phyloP scores from a whole-genome alignment of 2,113 vertebrate species.

The Motacilla tschutschensis region DNA sequence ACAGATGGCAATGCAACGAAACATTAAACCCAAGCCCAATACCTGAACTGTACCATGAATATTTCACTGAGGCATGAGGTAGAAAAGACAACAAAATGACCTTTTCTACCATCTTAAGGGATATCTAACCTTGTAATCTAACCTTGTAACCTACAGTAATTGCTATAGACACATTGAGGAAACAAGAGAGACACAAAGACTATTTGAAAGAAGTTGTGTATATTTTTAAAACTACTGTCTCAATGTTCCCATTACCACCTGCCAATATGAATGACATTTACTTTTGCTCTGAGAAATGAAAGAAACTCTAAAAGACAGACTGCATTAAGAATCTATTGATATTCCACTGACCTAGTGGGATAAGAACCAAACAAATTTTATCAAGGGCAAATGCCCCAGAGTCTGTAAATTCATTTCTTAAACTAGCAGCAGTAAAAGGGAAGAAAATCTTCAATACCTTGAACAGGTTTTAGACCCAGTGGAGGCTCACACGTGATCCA shows the following conservation, averaged over 20 bases:
- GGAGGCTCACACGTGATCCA: background rate
- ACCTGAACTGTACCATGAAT: constrained; percentile 16
- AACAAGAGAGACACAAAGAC: background rate
- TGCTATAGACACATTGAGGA: background rate
- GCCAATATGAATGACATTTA: constrained; percentile 56
- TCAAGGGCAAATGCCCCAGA: constrained; percentile 52
- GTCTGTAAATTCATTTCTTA: constrained; percentile 36
- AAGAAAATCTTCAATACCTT: background rate
- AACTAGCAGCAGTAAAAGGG: background rate
- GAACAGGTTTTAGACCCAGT: background rate
- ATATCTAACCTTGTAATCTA: constrained; percentile 4
- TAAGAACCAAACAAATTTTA: constrained; percentile 43
- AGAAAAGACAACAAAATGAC: constrained; percentile 16
- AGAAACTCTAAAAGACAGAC: constrained; percentile 32
- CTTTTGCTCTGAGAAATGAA: constrained; percentile 46
- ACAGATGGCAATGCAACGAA: constrained; percentile 19
- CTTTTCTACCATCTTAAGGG: constrained; percentile 19
- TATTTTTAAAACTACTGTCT: constrained; percentile 32
- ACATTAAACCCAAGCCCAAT: constrained; percentile 46
- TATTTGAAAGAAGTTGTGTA: background rate
- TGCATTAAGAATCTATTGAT: constrained; percentile 59
- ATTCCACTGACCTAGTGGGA: constrained; percentile 49
- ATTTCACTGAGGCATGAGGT: constrained; percentile 26
- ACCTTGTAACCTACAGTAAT: background rate
- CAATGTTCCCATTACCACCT: constrained; percentile 37